Base-by-base conservation (phyloP, 64 coral and sea anemone species). In the Montipora foliosa region DNA sequence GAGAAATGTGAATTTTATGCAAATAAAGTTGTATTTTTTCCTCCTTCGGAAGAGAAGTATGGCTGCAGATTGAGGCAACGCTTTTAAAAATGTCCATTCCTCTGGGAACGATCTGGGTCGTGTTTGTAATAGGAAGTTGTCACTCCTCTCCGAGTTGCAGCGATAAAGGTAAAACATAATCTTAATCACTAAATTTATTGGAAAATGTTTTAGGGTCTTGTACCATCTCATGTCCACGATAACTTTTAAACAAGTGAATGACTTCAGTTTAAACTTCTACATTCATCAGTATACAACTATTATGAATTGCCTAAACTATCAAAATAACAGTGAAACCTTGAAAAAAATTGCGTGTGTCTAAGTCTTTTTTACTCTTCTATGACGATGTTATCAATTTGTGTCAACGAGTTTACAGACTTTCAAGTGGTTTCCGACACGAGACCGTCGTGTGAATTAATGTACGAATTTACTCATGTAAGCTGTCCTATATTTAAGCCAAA, bases 81-180 rank as follows among this genome's bases (percentile, higher is more conserved):
- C 17, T 22, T 47, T 59, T 49, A 20, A 70, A 83, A 47, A 67
- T 67, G 25, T 46, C 37, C 14, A 66, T 10, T 19, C 17, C 49
- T 44, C 8, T 68, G 6, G 66, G 67, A 70, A 71, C 66, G 1
- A 16, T 72, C 45, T 49, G 64, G 16, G 8, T 86, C 4, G 47
- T 86, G 22, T 14, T 72, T 6, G 6, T 86, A 24, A 20, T 67
- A 16, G n/a, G 47, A 47, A 46, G 66, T 21, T 72, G 44, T 48
- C 8, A 6, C 1, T 17, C 47, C 50, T 50, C 64, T 22, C 16
- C n/a, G 6, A 50, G 17, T 50, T 86, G 82, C 82, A 86, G 66
- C 66, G 82, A 86, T 24, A 50, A 21, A 86, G 82, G 82, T 86
- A 15, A 37, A 47, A 59, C n/a, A 51, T 86, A 49, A 68, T 86